Conservation (phyloP, 2,797 vertebrate species). For the Ceryle rudis region DNA sequence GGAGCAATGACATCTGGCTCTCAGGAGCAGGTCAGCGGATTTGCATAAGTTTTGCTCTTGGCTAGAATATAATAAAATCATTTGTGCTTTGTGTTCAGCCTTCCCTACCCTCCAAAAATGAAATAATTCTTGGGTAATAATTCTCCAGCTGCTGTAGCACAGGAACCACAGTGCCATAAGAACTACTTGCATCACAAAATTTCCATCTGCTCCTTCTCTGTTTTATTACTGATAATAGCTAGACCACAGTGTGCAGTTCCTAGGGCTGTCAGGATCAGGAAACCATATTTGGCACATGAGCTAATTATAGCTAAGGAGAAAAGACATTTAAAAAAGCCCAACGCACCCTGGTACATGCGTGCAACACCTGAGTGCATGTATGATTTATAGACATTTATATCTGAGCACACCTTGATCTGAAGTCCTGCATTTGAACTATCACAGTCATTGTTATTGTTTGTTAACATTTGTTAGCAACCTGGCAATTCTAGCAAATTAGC, state of each 20-base stretch:
- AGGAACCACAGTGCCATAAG: neutral
- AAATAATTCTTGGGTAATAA: conserved; percentile 13
- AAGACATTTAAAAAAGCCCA: neutral
- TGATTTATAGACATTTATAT: neutral
- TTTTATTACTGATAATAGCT: conserved; percentile 7
- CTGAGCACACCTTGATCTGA: neutral
- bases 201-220: conserved; percentile 32
- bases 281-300: neutral
- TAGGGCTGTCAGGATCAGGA: neutral
- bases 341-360: neutral
- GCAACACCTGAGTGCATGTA: neutral
- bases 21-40: conserved; percentile 66
- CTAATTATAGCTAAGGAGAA: neutral
- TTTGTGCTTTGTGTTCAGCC: conserved; percentile 48
- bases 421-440: neutral
- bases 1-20: conserved; percentile 65
- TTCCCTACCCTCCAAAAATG: conserved; percentile 13
- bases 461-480: neutral
- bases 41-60: conserved; percentile 62
- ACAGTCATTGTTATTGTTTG: neutral
- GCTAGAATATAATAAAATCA: conserved; percentile 49
- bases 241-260: neutral
- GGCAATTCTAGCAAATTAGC: neutral
- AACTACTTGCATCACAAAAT: neutral
- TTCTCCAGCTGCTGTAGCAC: conserved; percentile 23